Evolutionary conservation across 2,888 invertebrate species (phyloP), one percentile per base, ranked within the genome.

Genomic region (Sphaeridia pumilis): DNA sequence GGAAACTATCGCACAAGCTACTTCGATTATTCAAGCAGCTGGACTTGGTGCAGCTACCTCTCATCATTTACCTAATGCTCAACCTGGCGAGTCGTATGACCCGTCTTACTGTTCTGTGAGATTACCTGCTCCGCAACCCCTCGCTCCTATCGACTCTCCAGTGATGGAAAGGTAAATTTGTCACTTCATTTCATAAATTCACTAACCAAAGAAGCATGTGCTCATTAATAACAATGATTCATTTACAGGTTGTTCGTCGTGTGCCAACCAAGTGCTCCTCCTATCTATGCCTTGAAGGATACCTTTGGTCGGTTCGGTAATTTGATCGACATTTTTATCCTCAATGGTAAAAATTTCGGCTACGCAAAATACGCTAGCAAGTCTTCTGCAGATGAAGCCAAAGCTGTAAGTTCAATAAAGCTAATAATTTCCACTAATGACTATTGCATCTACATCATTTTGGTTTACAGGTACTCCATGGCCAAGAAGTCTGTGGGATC

Each of bases 241-340:
- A n/a, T 48, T 54, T 57, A 4, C 52, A 70, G 70, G 59, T 68
- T 76, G 57, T 77, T 77, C 63, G 72, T 77, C 54, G 75, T 77
- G 17, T 75, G 75, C 59, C 72, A 74, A 59, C 74, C 80, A 66
- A 73, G 75, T 50, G 76, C 88, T 42, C 86, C 90, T 14, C 82
- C 87, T 1, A 74, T 82, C 61, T 78, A 82, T 55, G 82, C 86
- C 24, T 74, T 94, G 67, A 81, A 84, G 66, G 90, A 93, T 70
- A 80, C 87, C 21, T 93, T 93, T 70, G 87, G 87, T 65, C 80
- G 92, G 66, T 93, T 93, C 73, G 92, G 90, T 4, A 80, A 84
- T 68, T 75, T 93, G 10, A 88, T 92, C 54, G 90, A 89, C 70
- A 87, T 90, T 2, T 92, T 88, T 69, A 80, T 92, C 70, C 73